These are phyloP conservation scores for Pyxicephalus adspersus DNA, from an alignment of 2,113 vertebrate species.

Conservation along the genomic window DNA sequence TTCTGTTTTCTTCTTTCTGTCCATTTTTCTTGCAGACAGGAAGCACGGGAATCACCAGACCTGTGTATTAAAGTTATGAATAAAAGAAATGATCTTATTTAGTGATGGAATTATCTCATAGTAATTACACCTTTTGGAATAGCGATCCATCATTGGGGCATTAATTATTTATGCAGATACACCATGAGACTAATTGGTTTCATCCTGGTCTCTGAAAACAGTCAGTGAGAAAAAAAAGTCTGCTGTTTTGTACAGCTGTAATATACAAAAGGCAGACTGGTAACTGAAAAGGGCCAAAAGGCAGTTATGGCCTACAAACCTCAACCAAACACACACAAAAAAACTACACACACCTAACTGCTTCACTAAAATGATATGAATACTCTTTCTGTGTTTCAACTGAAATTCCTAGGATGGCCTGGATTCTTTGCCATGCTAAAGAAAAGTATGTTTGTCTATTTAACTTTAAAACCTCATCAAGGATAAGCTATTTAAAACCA, in stretches of 20 bases:
- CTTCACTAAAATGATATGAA: no score
- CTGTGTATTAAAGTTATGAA: constrained; percentile 43
- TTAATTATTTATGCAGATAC: constrained; percentile 53
- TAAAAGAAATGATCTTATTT: constrained; percentile 45
- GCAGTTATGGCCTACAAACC: no score
- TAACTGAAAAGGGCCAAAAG: no score
- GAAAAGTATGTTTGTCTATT: no score
- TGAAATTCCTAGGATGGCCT: no score
- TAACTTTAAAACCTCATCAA: no score
- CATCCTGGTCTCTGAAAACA: constrained; percentile 27
- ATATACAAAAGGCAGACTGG: neutral
- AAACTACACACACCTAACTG: no score
- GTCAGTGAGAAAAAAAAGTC: neutral
- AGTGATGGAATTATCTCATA: constrained; percentile 47
- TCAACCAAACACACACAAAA: no score
- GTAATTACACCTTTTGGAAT: constrained; percentile 52
- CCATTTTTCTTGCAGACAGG: constrained; percentile 16
- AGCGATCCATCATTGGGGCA: constrained; percentile 42
- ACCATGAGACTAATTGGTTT: constrained; percentile 53
- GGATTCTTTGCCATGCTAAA: no score
- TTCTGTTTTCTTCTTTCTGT: constrained; percentile 20
- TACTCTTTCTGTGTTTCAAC: no score
- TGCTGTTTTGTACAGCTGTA: constrained; percentile 3
- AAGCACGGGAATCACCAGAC: neutral
- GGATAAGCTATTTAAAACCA: no score